Percentiles rank a stretch among this genome's conserved stretches.
Evolutionary conservation across 2,797 vertebrate species (phyloP).

Genomic region (Coreius guichenoti): DNA sequence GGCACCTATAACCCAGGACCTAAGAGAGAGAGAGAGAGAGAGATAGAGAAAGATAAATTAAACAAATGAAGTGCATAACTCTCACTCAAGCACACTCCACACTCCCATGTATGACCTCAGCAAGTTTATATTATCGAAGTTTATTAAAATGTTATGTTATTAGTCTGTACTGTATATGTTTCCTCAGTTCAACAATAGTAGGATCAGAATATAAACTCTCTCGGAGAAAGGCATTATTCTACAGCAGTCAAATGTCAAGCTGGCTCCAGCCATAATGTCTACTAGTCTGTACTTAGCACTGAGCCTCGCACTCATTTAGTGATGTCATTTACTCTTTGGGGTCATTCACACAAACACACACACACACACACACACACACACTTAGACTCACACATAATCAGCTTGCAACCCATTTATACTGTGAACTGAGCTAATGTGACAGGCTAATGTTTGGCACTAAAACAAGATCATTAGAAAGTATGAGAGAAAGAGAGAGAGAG

Average conservation of each 20-base stretch:
- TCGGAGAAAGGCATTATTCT: constrained; percentile 42
- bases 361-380: constrained; percentile 40
- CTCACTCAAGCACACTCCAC: neutral
- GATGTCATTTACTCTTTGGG: constrained; percentile 80
- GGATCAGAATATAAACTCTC: constrained; percentile 53
- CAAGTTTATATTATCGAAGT: constrained; percentile 42
- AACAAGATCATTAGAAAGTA: constrained; percentile 49
- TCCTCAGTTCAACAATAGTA: constrained; percentile 40
- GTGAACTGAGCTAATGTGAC: constrained; percentile 41
- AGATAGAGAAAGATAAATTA: neutral
- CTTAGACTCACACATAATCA: constrained; percentile 35
- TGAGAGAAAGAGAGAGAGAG: constrained; percentile 2
- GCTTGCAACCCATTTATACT: constrained; percentile 56
- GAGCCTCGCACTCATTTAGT: constrained; percentile 76
- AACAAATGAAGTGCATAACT: neutral
- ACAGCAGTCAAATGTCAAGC: constrained; percentile 53
- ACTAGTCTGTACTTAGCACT: constrained; percentile 70
- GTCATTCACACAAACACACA: constrained; percentile 61
- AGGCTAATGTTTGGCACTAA: constrained; percentile 57
- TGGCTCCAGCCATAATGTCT: constrained; percentile 56
- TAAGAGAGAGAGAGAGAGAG: constrained; percentile 62
- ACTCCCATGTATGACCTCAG: constrained; percentile 39
- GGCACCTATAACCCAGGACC: constrained; percentile 97
- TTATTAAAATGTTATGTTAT: constrained; percentile 51
- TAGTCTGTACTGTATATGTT: constrained; percentile 35